These are phyloP conservation scores for Pterois miles DNA, from an alignment of 2,797 vertebrate genomes.

Conservation along the genomic window DNA sequence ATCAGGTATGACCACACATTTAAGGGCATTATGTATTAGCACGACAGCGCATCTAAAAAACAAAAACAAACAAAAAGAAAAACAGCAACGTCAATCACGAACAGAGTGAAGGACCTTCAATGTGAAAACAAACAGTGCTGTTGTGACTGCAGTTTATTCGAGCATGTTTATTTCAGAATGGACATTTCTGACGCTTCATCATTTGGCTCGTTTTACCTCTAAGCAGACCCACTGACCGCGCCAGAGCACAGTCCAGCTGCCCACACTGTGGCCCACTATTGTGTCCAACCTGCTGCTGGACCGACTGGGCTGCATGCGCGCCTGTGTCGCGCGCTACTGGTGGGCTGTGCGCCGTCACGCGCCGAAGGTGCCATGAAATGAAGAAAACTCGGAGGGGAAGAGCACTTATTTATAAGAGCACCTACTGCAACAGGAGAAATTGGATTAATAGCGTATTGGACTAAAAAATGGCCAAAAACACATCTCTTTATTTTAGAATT, in stretches of 20 bases:
- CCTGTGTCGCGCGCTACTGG: slow-evolving; percentile 60
- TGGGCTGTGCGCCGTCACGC: slow-evolving; percentile 75
- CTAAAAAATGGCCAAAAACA: slow-evolving; percentile 88
- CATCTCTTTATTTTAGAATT: slow-evolving; percentile 90
- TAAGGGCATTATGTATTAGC: not conserved
- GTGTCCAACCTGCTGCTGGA: slow-evolving; percentile 11
- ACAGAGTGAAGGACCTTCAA: not conserved
- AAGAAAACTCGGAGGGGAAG: slow-evolving; percentile 68
- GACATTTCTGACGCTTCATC: not conserved
- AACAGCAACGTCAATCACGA: not conserved
- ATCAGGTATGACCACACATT: not conserved
- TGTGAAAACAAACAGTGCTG: not conserved
- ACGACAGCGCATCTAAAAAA: not conserved
- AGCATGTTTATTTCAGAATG: not conserved
- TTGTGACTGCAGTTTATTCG: not conserved
- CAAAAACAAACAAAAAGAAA: not conserved
- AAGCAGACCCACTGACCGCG: not conserved
- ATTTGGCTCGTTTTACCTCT: not conserved
- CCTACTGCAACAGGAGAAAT: slow-evolving; percentile 61
- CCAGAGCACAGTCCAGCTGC: not conserved
- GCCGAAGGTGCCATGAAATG: slow-evolving; percentile 73
- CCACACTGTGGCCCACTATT: not conserved
- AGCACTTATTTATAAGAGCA: slow-evolving; percentile 56
- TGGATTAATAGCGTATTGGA: slow-evolving; percentile 43
- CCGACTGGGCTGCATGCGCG: slow-evolving; percentile 35